phyloP scores from a whole-genome alignment of 2,113 vertebrate genomes.

The Podocnemis expansa region DNA sequence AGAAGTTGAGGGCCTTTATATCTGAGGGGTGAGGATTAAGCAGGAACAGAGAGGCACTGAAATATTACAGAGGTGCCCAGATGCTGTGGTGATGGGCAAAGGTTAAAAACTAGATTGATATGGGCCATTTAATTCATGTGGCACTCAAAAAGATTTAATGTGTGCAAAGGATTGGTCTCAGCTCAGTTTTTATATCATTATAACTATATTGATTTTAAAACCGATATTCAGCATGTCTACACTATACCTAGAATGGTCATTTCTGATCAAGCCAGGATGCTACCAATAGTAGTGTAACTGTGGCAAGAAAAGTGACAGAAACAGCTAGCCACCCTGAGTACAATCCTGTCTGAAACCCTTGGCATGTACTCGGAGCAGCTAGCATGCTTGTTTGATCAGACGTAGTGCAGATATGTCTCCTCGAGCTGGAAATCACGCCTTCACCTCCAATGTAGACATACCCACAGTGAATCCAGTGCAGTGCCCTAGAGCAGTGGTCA shows the following conservation, averaged over 20 bases:
- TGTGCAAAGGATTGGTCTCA: not conserved
- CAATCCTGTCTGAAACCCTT: too few species aligned
- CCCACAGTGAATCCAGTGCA: too few species aligned
- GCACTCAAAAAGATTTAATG: not conserved
- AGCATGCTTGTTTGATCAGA: too few species aligned
- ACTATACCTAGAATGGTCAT: too few species aligned
- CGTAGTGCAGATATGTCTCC: too few species aligned
- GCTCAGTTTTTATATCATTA: not conserved
- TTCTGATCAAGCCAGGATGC: too few species aligned
- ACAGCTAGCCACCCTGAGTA: too few species aligned
- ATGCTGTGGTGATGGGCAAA: not conserved
- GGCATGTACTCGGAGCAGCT: too few species aligned
- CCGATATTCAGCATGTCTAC: not conserved
- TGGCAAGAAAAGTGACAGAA: too few species aligned
- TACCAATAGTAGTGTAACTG: too few species aligned
- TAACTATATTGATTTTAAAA: not conserved
- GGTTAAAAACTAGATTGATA: not conserved
- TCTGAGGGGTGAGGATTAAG: not conserved
- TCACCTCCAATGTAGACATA: too few species aligned
- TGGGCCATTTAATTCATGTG: not conserved
- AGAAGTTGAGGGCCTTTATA: not conserved
- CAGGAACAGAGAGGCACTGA: not conserved
- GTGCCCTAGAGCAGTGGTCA: not conserved
- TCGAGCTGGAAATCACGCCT: too few species aligned
- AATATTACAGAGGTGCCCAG: not conserved